A percentile compares a stretch with the other conserved stretches of the same genome.
phyloP scores from a whole-genome alignment of 2,113 vertebrate genomes.

The Danio rerio region GRCz12tu NC_133197.1:3978001-3978500 shows the following conservation, averaged over 20 bases:
- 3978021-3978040: conserved; percentile 7
- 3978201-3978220: conserved; percentile 42
- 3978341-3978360: conserved; percentile 52
- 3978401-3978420: conserved; percentile 32
- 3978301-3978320: conserved; percentile 46
- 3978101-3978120: conserved; percentile 13
- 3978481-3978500: conserved; percentile 26
- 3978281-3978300: conserved; percentile 49
- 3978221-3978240: conserved; percentile 43
- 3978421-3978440: not conserved
- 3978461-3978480: conserved; percentile 15
- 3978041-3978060: not conserved
- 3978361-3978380: conserved; percentile 28
- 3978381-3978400: conserved; percentile 42
- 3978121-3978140: conserved; percentile 40
- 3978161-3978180: conserved; percentile 25
- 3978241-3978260: conserved; percentile 43
- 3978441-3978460: conserved; percentile 11
- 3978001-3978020: conserved; percentile 27
- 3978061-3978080: conserved; percentile 17
- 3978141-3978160: conserved; percentile 29
- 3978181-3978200: conserved; percentile 21
- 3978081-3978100: conserved; percentile 3
- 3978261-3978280: conserved; percentile 25
- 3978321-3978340: conserved; percentile 45